These are phyloP conservation scores for Apaloderma vittatum DNA, from an alignment of 2,113 vertebrate species.

Conservation along the genomic window DNA sequence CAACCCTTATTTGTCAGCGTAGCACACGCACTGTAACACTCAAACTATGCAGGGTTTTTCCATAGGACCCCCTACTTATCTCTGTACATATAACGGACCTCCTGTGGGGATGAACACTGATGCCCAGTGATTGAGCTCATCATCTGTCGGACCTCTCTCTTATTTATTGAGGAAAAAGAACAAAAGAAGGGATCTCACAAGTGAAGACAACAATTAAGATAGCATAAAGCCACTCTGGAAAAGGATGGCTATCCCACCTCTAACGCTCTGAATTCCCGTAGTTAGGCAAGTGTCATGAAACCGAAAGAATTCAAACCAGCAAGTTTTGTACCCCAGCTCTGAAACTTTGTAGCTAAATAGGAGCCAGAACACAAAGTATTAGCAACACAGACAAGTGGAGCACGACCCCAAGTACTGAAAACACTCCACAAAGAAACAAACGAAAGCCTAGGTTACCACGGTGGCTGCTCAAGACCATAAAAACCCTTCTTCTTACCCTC, in stretches of 20 bases:
- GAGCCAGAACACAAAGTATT: background rate
- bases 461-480: background rate
- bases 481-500: background rate
- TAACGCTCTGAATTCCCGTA: background rate
- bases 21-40: background rate
- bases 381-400: background rate
- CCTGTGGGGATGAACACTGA: conserved; percentile 25
- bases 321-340: background rate
- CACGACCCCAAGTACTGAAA: background rate
- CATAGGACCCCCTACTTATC: background rate
- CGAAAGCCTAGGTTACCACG: background rate
- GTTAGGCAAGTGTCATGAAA: background rate
- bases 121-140: background rate
- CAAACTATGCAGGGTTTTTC: background rate
- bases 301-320: background rate
- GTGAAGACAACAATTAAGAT: background rate
- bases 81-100: background rate
- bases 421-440: background rate
- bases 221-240: background rate
- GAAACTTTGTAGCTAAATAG: background rate
- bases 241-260: background rate
- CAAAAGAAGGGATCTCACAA: conserved; percentile 22
- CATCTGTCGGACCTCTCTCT: background rate
- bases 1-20: background rate
- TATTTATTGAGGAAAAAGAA: background rate